These are phyloP conservation scores for Pionites leucogaster DNA, from an alignment of 2,113 vertebrate species.

Conservation along the genomic window DNA sequence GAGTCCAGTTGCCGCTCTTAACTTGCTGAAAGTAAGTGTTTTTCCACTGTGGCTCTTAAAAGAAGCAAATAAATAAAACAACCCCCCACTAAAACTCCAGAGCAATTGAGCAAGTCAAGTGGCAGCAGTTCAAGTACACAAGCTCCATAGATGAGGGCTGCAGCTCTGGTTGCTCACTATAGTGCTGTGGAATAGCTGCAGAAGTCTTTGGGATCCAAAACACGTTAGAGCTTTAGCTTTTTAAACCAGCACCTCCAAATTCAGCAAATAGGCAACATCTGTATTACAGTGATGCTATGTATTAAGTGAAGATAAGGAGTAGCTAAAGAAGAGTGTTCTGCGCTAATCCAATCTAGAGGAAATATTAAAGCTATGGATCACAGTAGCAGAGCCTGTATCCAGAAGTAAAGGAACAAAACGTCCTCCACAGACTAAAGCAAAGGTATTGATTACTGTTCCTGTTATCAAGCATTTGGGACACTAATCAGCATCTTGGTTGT, in stretches of 20 bases:
- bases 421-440: background rate
- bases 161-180: background rate
- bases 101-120: background rate
- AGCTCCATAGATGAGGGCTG: rapidly evolving
- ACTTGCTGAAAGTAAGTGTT: background rate
- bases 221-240: background rate
- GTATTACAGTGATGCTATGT: background rate
- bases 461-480: background rate
- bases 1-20: background rate
- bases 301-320: background rate
- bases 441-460: background rate
- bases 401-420: background rate
- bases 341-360: background rate
- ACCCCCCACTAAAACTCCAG: background rate
- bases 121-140: rapidly evolving
- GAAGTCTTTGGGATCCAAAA: background rate
- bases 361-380: background rate
- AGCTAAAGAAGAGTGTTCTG: background rate
- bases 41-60: background rate
- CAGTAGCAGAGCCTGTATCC: background rate
- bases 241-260: background rate
- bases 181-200: rapidly evolving
- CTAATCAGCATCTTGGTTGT: background rate
- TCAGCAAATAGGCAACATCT: background rate
- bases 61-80: background rate